phyloP scores from a whole-genome alignment of 2,113 vertebrate species.

The Platysteira castanea region DNA sequence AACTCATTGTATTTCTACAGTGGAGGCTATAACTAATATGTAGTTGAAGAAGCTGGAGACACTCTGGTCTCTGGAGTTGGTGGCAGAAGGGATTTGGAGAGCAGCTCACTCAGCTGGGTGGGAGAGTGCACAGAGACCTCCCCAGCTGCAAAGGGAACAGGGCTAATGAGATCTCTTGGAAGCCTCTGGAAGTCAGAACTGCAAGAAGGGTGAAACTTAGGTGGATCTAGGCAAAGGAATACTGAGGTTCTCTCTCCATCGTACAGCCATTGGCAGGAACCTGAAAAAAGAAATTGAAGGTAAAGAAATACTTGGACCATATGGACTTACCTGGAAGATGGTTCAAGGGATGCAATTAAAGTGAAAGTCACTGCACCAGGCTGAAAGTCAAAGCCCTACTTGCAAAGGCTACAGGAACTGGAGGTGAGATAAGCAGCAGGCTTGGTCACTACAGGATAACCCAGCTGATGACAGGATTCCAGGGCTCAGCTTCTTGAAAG shows the following conservation, averaged over 20 bases:
- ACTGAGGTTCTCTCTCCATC: fast-evolving
- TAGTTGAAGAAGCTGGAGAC: neutral
- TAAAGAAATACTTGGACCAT: neutral
- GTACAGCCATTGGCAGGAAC: neutral
- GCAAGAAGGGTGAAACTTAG: neutral
- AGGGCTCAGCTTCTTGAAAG: neutral
- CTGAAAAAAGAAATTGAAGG: neutral
- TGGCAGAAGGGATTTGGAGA: neutral
- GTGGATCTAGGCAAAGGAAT: neutral
- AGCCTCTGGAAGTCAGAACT: neutral
- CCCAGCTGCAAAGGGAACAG: neutral
- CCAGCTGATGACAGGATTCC: neutral
- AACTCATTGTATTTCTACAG: neutral
- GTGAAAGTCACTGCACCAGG: neutral
- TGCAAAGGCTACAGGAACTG: neutral
- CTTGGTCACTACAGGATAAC: neutral
- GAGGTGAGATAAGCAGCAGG: neutral
- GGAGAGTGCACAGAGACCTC: neutral
- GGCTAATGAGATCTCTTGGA: neutral
- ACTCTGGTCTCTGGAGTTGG: neutral
- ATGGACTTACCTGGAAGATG: neutral
- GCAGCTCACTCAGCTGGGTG: neutral
- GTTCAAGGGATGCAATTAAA: neutral
- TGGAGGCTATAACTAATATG: neutral
- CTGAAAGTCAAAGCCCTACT: neutral